Evolutionary conservation across 2,888 invertebrate genomes (phyloP).

Genomic region (Drosophila robusta): DNA sequence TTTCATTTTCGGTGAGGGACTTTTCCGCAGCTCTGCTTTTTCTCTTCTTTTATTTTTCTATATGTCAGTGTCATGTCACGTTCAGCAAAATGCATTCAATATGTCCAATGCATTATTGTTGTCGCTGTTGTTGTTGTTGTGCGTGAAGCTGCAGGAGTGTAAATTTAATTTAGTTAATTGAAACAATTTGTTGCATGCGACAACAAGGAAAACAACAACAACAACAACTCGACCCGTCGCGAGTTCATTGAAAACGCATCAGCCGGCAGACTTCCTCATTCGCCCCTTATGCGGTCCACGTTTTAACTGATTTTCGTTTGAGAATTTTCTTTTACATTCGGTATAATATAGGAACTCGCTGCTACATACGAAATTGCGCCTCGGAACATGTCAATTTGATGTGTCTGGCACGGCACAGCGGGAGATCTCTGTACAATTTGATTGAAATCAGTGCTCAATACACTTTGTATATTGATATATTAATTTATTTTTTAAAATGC

Average conservation of each 20-base stretch:
- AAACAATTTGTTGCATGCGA: slow-evolving; percentile 84
- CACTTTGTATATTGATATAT: slow-evolving; percentile 79
- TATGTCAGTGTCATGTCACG: slow-evolving; percentile 82
- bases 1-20: slow-evolving; percentile 31
- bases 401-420: slow-evolving; percentile 67
- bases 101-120: slow-evolving; percentile 57
- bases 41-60: slow-evolving; percentile 63
- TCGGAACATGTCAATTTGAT: slow-evolving; percentile 74
- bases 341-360: slow-evolving; percentile 38
- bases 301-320: slow-evolving; percentile 76
- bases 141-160: slow-evolving; percentile 78
- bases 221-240: slow-evolving; percentile 28
- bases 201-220: slow-evolving; percentile 43
- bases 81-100: slow-evolving; percentile 75
- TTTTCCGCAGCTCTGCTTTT: slow-evolving; percentile 28
- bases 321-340: slow-evolving; percentile 70
- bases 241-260: slow-evolving; percentile 59
- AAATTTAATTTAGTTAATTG: slow-evolving; percentile 85
- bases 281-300: slow-evolving; percentile 39
- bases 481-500: slow-evolving; percentile 73
- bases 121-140: slow-evolving; percentile 45
- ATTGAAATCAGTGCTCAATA: slow-evolving; percentile 74
- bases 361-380: slow-evolving; percentile 51
- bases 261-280: not conserved
- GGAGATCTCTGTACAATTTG: slow-evolving; percentile 71